Conservation (phyloP, 1,140 invertebrate species). For the Drosophila fuyamai region DNA sequence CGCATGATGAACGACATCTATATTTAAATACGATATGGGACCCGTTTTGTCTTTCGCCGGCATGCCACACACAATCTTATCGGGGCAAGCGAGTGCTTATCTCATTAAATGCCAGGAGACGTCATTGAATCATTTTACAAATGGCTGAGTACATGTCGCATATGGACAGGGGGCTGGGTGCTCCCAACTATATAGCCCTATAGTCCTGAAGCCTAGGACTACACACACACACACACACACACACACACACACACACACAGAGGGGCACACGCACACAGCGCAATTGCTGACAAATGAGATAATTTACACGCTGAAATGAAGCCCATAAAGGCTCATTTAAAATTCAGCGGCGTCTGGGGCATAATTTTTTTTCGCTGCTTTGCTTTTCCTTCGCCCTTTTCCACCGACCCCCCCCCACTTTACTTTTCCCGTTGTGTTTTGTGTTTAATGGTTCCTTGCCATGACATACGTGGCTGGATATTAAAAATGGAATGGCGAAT, state of each 20-base stretch:
- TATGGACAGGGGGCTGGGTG: slow-evolving; percentile 43
- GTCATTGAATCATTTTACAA: slow-evolving; percentile 81
- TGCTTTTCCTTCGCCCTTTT: slow-evolving; percentile 52
- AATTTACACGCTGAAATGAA: slow-evolving; percentile 84
- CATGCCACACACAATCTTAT: slow-evolving; percentile 56
- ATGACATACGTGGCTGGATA: slow-evolving; percentile 82
- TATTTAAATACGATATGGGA: slow-evolving; percentile 47
- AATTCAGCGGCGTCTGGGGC: slow-evolving; percentile 82
- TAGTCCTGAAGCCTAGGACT: slow-evolving; percentile 30
- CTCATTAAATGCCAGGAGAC: slow-evolving; percentile 79
- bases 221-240: slow-evolving; percentile 50
- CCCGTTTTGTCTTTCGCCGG: slow-evolving; percentile 39
- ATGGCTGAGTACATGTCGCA: slow-evolving; percentile 74
- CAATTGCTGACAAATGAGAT: slow-evolving; percentile 83
- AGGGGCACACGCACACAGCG: slow-evolving; percentile 51
- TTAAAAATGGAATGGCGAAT: slow-evolving; percentile 52
- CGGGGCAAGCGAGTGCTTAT: slow-evolving; percentile 67
- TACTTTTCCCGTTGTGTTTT: slow-evolving; percentile 51
- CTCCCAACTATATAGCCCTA: slow-evolving; percentile 8
- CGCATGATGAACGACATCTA: slow-evolving; percentile 40
- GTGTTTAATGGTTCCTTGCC: slow-evolving; percentile 81
- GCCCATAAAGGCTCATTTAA: slow-evolving; percentile 83
- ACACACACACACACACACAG: slow-evolving; percentile 10
- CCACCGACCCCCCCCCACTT: not conserved
- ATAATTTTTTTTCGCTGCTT: slow-evolving; percentile 75